Conservation (phyloP, 2,113 vertebrate species). For the Spizaetus ornatus region DNA sequence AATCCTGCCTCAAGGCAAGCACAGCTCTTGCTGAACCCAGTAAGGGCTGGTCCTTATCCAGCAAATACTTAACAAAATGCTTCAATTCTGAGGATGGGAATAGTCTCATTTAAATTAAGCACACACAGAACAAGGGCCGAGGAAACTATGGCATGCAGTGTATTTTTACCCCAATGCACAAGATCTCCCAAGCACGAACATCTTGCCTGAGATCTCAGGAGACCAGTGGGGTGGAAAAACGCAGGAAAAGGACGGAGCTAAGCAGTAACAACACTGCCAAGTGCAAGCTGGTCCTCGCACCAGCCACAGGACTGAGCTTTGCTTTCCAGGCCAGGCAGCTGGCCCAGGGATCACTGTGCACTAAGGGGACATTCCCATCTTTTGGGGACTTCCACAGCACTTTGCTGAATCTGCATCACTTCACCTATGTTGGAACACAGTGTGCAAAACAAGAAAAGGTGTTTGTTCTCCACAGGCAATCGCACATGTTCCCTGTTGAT, state of each 20-base stretch:
- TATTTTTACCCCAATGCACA: background rate
- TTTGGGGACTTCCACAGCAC: background rate
- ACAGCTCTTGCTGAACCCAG: background rate
- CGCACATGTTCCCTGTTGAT: background rate
- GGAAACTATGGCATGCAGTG: background rate
- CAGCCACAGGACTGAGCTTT: background rate
- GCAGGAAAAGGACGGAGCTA: background rate
- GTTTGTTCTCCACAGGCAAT: background rate
- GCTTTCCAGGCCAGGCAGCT: background rate
- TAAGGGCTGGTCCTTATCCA: background rate
- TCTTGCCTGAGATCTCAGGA: background rate
- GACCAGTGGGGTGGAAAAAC: background rate
- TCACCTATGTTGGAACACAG: background rate
- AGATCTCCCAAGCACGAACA: background rate
- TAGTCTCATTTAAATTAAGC: background rate
- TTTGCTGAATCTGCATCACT: background rate
- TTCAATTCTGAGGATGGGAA: background rate
- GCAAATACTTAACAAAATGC: background rate
- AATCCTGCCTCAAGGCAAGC: background rate
- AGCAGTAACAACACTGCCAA: background rate
- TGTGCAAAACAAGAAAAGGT: background rate
- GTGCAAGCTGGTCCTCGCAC: background rate
- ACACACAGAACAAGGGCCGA: background rate
- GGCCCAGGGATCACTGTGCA: background rate
- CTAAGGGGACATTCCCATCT: background rate